phyloP scores from a whole-genome alignment of 2,797 vertebrate species.

The Basileuterus tristriatus region DNA sequence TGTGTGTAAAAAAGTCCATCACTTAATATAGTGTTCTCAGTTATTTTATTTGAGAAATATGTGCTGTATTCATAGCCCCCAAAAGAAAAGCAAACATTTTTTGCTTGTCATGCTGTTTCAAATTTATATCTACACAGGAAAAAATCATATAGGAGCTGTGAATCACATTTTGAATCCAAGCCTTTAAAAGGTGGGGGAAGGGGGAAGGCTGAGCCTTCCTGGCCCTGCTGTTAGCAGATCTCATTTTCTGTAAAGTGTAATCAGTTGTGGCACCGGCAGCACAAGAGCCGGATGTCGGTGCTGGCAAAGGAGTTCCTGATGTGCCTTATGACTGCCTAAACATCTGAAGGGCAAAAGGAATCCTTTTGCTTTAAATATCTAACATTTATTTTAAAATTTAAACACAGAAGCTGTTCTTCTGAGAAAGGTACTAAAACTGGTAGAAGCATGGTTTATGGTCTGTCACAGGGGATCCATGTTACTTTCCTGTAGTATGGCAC shows the following conservation, averaged over 20 bases:
- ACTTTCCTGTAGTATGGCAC: not conserved
- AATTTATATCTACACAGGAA: not conserved
- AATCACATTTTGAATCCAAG: not conserved
- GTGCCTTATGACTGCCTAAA: not conserved
- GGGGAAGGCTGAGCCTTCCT: not conserved
- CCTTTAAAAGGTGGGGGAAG: not conserved
- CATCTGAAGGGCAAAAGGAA: not conserved
- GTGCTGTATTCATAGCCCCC: not conserved
- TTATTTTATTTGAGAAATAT: not conserved
- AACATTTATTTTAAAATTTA: constrained; percentile 5
- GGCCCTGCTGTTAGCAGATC: not conserved
- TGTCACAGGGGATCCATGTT: not conserved
- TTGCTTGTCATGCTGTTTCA: not conserved
- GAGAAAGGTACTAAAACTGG: constrained; percentile 1
- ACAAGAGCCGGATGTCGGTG: accelerated
- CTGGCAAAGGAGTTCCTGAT: not conserved
- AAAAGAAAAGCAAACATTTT: not conserved
- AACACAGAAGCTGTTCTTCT: not conserved
- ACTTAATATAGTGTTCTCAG: not conserved
- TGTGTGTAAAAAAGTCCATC: not conserved
- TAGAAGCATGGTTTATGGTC: not conserved
- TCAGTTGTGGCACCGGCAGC: constrained; percentile 9
- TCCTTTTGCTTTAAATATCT: not conserved
- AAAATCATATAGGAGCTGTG: not conserved
- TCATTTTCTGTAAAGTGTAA: not conserved